Conservation (phyloP, 2,888 invertebrate genomes). For the Drosophila paramelanica region DNA sequence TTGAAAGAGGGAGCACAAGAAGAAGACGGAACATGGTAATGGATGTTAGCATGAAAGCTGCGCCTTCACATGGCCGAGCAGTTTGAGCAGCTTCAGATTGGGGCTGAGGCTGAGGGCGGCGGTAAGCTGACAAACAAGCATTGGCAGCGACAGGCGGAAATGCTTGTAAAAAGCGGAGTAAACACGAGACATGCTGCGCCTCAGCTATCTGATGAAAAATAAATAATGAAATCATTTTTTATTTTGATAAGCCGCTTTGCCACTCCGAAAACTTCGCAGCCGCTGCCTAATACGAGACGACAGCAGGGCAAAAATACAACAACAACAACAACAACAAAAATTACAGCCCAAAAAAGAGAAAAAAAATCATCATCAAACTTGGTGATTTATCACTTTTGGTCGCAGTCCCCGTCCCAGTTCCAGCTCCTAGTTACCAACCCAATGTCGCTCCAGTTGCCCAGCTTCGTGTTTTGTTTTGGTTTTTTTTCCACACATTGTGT, state of each 20-base stretch:
- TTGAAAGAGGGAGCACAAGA: neutral
- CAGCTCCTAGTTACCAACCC: neutral
- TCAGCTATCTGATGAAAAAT: conserved; percentile 76
- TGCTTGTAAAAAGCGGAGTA: conserved; percentile 57
- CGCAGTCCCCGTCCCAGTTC: conserved; percentile 13
- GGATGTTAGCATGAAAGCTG: conserved; percentile 10
- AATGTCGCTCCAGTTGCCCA: conserved; percentile 14
- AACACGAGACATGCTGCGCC: conserved; percentile 50
- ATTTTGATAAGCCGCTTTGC: conserved; percentile 80
- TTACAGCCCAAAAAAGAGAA: conserved; percentile 1
- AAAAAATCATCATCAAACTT: conserved; percentile 71
- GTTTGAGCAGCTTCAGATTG: conserved; percentile 5
- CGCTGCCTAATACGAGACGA: conserved; percentile 38
- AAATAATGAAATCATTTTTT: conserved; percentile 81
- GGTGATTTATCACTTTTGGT: conserved; percentile 74
- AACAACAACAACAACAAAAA: conserved; percentile 8
- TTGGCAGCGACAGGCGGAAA: conserved; percentile 64
- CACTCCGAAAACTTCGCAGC: conserved; percentile 28
- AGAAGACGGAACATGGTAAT: conserved; percentile 19
- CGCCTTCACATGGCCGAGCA: conserved; percentile 10
- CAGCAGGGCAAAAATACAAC: conserved; percentile 12
- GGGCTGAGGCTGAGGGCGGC: neutral
- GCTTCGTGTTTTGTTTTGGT: neutral
- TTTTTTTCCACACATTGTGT: conserved; percentile 15
- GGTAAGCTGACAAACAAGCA: conserved; percentile 54